A percentile compares a stretch with the other conserved stretches of the same genome.
Evolutionary conservation across 1,140 invertebrate species (phyloP).

Genomic region (Stratiolaelaps scimitus): DNA sequence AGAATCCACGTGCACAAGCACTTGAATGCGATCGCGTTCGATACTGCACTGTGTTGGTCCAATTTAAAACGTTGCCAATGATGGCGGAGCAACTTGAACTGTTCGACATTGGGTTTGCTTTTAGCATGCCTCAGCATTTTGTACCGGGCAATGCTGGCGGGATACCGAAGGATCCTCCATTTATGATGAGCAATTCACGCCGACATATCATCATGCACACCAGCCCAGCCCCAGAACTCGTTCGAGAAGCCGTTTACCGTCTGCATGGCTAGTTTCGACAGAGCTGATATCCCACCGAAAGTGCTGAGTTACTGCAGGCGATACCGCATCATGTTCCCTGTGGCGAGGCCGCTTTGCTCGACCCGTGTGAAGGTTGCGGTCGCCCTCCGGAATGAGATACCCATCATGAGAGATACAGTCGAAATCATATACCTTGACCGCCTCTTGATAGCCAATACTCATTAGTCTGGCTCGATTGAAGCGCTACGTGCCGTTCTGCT

Average conservation of each 20-base stretch:
- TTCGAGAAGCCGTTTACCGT: conserved; percentile 80
- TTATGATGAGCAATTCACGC: conserved; percentile 59
- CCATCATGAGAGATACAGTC: too few species aligned
- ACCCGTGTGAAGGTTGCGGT: too few species aligned
- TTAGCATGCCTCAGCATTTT: conserved; percentile 78
- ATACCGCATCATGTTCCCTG: conserved; percentile 37
- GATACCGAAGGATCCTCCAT: conserved; percentile 70
- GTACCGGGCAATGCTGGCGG: conserved; percentile 69
- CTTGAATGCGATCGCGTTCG: too few species aligned
- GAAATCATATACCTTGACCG: too few species aligned
- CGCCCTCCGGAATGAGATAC: too few species aligned
- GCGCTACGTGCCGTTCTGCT: too few species aligned
- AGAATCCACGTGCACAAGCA: too few species aligned
- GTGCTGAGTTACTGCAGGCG: conserved; percentile 38
- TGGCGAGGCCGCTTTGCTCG: too few species aligned
- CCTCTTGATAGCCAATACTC: too few species aligned
- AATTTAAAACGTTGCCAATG: too few species aligned
- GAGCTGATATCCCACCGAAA: conserved; percentile 65
- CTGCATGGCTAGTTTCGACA: conserved; percentile 64
- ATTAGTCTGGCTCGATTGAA: too few species aligned
- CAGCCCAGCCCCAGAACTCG: conserved; percentile 82
- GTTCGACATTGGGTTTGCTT: conserved; percentile 72
- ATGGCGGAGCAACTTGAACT: conserved; percentile 68
- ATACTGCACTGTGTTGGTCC: too few species aligned
- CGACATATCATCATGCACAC: conserved; percentile 82